A percentile compares a stretch with the other conserved stretches of the same genome.
Conservation (phyloP, 2,797 vertebrate species). For the Sylvia borin region DNA sequence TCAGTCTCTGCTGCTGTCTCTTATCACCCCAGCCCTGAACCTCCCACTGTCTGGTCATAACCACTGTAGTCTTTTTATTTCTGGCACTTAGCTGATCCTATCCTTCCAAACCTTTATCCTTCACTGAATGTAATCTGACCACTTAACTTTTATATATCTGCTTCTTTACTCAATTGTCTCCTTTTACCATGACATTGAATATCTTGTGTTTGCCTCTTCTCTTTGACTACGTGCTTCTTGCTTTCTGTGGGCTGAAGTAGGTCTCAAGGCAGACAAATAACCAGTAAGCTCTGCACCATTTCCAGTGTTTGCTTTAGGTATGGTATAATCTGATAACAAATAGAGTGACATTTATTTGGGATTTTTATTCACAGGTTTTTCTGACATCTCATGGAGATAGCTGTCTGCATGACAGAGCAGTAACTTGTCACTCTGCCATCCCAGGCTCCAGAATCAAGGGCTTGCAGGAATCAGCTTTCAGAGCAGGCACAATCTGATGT, state of each 20-base stretch:
- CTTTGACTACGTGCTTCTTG: neutral
- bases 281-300: neutral
- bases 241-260: neutral
- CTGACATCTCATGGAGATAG: neutral
- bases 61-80: neutral
- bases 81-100: neutral
- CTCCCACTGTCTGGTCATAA: neutral
- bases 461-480: neutral
- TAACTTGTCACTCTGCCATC: neutral
- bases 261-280: neutral
- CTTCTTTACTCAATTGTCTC: neutral
- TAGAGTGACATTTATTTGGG: neutral
- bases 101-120: neutral
- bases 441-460: neutral
- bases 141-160: neutral
- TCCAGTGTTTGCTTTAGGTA: neutral
- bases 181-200: neutral
- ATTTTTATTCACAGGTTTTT: neutral
- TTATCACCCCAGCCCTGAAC: constrained; percentile 1
- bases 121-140: neutral
- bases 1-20: neutral
- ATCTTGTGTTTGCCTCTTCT: neutral
- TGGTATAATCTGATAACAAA: neutral
- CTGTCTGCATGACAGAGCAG: neutral
- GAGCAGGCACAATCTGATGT: neutral